Evolutionary conservation across 1,140 invertebrate species (phyloP).

Genomic region (Riptortus pedestris): DNA sequence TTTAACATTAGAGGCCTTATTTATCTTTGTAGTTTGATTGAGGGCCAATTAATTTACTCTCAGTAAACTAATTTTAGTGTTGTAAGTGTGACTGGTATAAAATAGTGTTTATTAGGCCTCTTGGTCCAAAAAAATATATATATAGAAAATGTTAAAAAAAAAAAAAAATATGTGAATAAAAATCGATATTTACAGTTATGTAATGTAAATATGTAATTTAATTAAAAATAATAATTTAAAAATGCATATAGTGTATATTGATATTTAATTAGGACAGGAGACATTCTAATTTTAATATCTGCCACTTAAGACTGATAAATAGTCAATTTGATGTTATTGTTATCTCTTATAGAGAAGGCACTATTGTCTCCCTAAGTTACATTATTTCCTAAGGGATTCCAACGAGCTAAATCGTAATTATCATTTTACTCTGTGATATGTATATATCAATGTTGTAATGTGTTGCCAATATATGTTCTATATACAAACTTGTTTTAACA

Average conservation of each 20-base stretch:
- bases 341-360: conserved; percentile 18
- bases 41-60: conserved; percentile 12
- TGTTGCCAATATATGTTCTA: no score
- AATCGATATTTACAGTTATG: no score
- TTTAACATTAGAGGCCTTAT: not conserved
- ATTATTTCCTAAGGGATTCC: not conserved
- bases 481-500: no score
- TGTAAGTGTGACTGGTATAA: not conserved
- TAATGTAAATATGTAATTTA: no score
- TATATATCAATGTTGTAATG: no score
- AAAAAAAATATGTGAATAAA: no score
- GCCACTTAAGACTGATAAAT: conserved; percentile 12
- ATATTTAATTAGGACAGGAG: not conserved
- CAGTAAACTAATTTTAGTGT: not conserved
- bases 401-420: conserved; percentile 1
- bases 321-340: conserved; percentile 13
- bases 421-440: conserved; percentile 4
- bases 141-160: not conserved
- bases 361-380: not conserved
- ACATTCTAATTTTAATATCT: conserved; percentile 15
- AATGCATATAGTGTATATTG: not conserved
- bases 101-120: not conserved
- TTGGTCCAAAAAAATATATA: not conserved
- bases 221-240: not conserved
- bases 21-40: not conserved